Base-by-base conservation (phyloP, 37 sponge, comb jelly and placozoan species). In the Ephydatia muelleri region DNA sequence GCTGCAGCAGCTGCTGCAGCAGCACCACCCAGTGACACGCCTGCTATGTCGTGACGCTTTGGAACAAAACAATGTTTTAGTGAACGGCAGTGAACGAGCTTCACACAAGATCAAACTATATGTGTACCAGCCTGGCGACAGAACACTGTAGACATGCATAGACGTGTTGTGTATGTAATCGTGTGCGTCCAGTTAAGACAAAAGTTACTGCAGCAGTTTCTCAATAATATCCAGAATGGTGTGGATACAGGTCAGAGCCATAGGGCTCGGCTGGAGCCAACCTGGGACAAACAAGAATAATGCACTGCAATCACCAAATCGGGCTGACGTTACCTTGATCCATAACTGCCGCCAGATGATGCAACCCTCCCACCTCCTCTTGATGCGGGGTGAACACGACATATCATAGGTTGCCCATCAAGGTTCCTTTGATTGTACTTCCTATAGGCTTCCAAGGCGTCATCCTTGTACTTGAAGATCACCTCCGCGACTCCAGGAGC, bases 361-460 rank as follows among this genome's bases (percentile, higher is more conserved):
- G 72, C 23, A 11, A 86, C 38, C 67, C 80, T 49, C 38, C 40
- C 26, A n/a, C n/a, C n/a, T n/a, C n/a, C 43, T 23, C 86, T 64
- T 21, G 86, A 79, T n/a, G 86, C 38, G 4, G 86, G 73, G 32
- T 86, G 86, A 0, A 86, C 66, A 39, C 65, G 71, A 66, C 86
- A 86, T n/a, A 79, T 32, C 86, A 86, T 86, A 31, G 86, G 83
- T 84, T 89, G 75, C 73, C 95, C 95, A 77, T 95, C 95, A 21
- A 95, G 88, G 77, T 95, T 91, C 34, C 95, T 72, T 35, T 89
- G 85, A 82, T 95, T 91, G 57, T 95, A 95, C 67, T 89, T 95
- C 88, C 85, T 91, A 79, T 82, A 95, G 14, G 95, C 95, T 76
- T 95, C 95, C 83, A 91, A 32, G 21, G 95, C 95, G 84, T 91